phyloP scores from a whole-genome alignment of 37 sponge, comb jelly and placozoan species.

The Beroe ovata region DNA sequence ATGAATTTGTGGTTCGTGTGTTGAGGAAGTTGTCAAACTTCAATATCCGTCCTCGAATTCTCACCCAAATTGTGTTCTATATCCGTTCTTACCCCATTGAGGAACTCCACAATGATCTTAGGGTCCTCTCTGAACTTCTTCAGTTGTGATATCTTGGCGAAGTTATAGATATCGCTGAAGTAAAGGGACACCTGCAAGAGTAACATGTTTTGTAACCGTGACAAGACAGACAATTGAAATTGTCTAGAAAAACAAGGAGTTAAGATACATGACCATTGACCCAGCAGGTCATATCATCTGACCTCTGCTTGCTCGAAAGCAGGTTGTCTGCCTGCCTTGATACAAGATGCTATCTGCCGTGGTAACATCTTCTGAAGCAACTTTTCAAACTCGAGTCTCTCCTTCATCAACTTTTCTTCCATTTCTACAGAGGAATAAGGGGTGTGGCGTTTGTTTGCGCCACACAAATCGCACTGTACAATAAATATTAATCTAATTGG shows the following conservation, averaged over 20 bases:
- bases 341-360: slow-evolving; percentile 6
- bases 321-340: slow-evolving; percentile 52
- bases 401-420: slow-evolving; percentile 11
- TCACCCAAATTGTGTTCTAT: no score
- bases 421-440: background rate
- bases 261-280: no score
- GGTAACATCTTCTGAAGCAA: slow-evolving; percentile 34
- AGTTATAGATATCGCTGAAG: slow-evolving; percentile 67
- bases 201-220: no score
- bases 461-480: no score
- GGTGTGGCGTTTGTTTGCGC: background rate
- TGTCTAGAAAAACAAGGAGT: no score
- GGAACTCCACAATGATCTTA: slow-evolving; percentile 43
- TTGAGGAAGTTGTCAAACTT: no score
- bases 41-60: no score
- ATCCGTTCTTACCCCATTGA: slow-evolving; percentile 13
- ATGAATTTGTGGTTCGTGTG: no score
- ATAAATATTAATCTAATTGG: no score
- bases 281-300: no score
- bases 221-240: no score
- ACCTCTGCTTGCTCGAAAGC: slow-evolving; percentile 18
- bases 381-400: background rate
- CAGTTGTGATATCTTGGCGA: slow-evolving; percentile 29
- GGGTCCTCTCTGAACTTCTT: slow-evolving; percentile 42
- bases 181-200: slow-evolving; percentile 41